A percentile compares a stretch with the other conserved stretches of the same genome.
These are phyloP conservation scores for Caranx melampygus DNA, from an alignment of 2,113 vertebrate species.

Conservation along the genomic window DNA sequence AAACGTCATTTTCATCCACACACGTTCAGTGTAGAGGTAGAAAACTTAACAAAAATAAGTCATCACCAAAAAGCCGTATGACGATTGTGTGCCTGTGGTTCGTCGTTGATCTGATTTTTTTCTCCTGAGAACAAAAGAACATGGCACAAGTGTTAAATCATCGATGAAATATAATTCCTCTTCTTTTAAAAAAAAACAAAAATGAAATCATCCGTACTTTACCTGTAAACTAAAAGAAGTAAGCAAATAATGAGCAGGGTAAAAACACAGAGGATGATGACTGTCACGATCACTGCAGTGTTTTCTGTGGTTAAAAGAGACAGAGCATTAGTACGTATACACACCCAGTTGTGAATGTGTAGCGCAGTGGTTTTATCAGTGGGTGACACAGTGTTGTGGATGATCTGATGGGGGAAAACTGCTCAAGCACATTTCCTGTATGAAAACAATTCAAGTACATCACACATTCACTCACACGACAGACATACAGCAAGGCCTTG, in stretches of 20 bases:
- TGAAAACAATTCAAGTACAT: not conserved
- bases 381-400: not conserved
- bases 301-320: slow-evolving; percentile 41
- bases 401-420: not conserved
- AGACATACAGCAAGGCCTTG: not conserved
- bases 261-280: not conserved
- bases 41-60: not conserved
- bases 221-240: slow-evolving; percentile 64
- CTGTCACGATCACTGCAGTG: not conserved
- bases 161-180: rapidly evolving
- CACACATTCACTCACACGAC: not conserved
- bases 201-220: slow-evolving; percentile 11
- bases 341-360: not conserved
- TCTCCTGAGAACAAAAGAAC: slow-evolving; percentile 16
- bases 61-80: slow-evolving; percentile 38
- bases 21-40: not conserved
- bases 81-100: not conserved
- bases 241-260: slow-evolving; percentile 30
- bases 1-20: not conserved
- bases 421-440: not conserved
- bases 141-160: not conserved
- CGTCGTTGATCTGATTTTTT: slow-evolving; percentile 26
- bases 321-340: not conserved
- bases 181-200: not conserved
- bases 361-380: not conserved